A percentile compares a stretch with the other conserved stretches of the same genome.
Evolutionary conservation across 1,140 invertebrate species (phyloP).

Genomic region (Archivesica marissinica): DNA sequence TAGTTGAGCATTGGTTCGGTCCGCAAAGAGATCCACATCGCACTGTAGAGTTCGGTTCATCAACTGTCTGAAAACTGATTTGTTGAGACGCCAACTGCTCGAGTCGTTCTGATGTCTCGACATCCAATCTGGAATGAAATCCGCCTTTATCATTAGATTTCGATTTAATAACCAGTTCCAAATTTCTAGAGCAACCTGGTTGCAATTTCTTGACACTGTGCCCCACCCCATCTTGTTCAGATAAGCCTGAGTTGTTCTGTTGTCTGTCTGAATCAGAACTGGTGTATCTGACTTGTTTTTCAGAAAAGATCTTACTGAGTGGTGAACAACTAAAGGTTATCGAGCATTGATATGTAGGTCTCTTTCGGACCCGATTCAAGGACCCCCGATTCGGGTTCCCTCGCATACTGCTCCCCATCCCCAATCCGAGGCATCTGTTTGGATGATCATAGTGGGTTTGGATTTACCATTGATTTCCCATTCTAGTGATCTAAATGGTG

Average conservation of each 20-base stretch:
- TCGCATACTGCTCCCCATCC: neutral
- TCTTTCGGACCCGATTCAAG: neutral
- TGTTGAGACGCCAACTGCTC: conserved; percentile 13
- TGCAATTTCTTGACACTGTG: conserved; percentile 9
- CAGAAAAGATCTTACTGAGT: conserved; percentile 6
- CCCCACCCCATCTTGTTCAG: neutral
- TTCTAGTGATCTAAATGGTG: neutral
- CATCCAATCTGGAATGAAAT: neutral
- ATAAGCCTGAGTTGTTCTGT: conserved; percentile 9
- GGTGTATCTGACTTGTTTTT: neutral
- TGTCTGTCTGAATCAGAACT: conserved; percentile 16
- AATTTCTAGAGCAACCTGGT: neutral
- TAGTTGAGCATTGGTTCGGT: conserved; percentile 8
- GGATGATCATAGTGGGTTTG: neutral
- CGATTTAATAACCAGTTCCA: neutral
- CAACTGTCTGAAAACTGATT: neutral
- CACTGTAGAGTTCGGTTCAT: neutral
- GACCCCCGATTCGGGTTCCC: neutral
- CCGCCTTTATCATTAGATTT: conserved; percentile 4
- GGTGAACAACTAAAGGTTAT: neutral
- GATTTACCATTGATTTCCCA: neutral
- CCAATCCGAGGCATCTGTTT: neutral
- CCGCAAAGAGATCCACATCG: conserved; percentile 48
- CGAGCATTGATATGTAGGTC: neutral
- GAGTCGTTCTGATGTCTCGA: conserved; percentile 3